These are phyloP conservation scores for Ataeniobius toweri DNA, from an alignment of 2,797 vertebrate species.

Conservation along the genomic window DNA sequence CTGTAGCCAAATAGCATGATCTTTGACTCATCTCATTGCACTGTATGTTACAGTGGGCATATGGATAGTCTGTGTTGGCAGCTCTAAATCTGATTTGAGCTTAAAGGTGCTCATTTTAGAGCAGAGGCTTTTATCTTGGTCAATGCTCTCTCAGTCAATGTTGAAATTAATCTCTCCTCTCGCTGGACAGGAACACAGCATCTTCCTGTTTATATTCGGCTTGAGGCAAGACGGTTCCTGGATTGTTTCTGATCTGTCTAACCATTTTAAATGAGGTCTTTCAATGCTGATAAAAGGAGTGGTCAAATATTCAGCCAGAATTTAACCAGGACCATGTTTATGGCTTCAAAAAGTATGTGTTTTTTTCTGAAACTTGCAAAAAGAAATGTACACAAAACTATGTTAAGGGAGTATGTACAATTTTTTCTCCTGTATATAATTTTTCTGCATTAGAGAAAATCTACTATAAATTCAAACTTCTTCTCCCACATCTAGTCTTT, in stretches of 20 bases:
- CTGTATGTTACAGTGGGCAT: not conserved
- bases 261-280: not conserved
- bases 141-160: not conserved
- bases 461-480: not conserved
- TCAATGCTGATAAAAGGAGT: not conserved
- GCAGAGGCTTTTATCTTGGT: not conserved
- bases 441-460: not conserved
- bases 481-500: not conserved
- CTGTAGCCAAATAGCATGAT: not conserved
- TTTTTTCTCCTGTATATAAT: not conserved
- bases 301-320: not conserved
- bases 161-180: not conserved
- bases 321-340: not conserved
- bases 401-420: not conserved
- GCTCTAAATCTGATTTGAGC: not conserved
- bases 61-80: not conserved
- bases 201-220: not conserved
- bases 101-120: conserved; percentile 4
- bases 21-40: not conserved
- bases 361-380: not conserved
- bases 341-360: not conserved
- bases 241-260: too few species aligned
- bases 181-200: not conserved
- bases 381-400: not conserved
- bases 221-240: too few species aligned